Conservation (phyloP, 2,113 vertebrate genomes). For the Hemibates koningsi region DNA sequence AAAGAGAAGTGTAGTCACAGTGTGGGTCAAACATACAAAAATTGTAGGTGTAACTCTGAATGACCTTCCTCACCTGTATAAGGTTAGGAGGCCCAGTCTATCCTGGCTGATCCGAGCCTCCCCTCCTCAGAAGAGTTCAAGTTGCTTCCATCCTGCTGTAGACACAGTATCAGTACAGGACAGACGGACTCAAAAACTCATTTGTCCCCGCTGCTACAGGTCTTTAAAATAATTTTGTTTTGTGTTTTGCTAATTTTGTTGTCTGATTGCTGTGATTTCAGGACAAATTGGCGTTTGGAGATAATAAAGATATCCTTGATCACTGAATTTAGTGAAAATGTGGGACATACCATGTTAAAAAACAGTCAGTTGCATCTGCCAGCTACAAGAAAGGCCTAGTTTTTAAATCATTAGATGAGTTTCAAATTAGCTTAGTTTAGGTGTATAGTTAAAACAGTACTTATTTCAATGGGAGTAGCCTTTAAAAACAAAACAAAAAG, state of each 20-base stretch:
- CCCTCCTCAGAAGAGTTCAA: background rate
- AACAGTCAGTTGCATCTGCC: background rate
- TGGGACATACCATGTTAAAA: background rate
- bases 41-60: background rate
- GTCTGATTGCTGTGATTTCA: background rate
- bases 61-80: background rate
- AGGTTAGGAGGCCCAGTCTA: background rate
- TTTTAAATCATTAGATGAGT: background rate
- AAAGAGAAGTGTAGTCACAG: background rate
- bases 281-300: background rate
- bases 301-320: background rate
- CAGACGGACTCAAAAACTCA: background rate
- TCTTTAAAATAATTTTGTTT: background rate
- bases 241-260: background rate
- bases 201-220: background rate
- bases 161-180: background rate
- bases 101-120: background rate
- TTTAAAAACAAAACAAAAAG: background rate
- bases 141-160: background rate
- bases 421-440: background rate
- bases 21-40: background rate
- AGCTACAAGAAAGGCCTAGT: background rate
- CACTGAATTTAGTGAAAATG: background rate
- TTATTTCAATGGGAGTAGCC: background rate
- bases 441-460: background rate